Evolutionary conservation across 2,888 invertebrate genomes (phyloP).

Genomic region (Amphimallon solstitiale): DNA sequence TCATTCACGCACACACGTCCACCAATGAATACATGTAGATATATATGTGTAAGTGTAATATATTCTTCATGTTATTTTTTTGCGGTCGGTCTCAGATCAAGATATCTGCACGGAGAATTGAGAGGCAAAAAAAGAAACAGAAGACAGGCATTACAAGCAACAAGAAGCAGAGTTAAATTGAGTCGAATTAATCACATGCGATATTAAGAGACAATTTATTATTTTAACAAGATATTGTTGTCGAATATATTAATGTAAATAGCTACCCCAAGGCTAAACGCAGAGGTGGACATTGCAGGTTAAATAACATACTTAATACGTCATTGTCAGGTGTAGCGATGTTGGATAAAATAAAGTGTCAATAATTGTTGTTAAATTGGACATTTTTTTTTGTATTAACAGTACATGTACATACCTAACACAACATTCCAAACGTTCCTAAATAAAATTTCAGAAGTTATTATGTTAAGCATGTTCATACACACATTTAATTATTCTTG

Average conservation of each 20-base stretch:
- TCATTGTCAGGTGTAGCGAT: too few species aligned
- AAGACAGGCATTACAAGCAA: not conserved
- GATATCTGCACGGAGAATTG: not conserved
- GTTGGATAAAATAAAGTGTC: too few species aligned
- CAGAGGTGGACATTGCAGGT: conserved; percentile 4
- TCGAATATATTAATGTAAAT: not conserved
- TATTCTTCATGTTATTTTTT: not conserved
- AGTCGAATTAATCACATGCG: not conserved
- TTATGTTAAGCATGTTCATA: too few species aligned
- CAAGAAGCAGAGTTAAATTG: not conserved
- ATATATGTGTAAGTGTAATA: not conserved
- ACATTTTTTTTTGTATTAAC: too few species aligned
- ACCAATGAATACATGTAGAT: too few species aligned
- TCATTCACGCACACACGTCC: too few species aligned
- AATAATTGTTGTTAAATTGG: too few species aligned
- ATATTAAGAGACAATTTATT: not conserved
- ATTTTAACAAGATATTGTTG: not conserved
- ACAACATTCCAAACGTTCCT: too few species aligned
- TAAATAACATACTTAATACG: too few species aligned
- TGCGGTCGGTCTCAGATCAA: not conserved
- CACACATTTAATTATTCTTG: too few species aligned
- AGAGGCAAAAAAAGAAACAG: not conserved
- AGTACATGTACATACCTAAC: too few species aligned
- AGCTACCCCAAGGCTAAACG: not conserved
- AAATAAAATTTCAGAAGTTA: too few species aligned